Conservation (phyloP, 2,113 vertebrate genomes). For the Nycticebus coucang region DNA sequence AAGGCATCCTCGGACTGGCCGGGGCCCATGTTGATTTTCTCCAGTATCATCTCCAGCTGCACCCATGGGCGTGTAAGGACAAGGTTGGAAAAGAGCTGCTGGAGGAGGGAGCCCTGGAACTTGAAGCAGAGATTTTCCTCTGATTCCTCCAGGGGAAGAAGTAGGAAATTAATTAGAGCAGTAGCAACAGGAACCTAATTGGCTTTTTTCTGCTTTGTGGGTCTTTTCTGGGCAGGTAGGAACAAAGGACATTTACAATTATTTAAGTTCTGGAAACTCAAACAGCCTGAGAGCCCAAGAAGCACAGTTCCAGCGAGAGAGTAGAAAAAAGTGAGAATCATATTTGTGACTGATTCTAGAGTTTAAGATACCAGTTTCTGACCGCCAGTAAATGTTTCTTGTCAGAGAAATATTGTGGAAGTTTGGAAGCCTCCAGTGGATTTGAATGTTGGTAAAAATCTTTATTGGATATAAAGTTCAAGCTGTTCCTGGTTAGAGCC, state of each 20-base stretch:
- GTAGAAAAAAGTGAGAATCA: accelerated
- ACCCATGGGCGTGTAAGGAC: not conserved
- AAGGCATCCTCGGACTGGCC: not conserved
- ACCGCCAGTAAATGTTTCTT: not conserved
- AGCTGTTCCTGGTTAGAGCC: not conserved
- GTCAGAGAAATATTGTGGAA: not conserved
- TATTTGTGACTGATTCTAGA: not conserved
- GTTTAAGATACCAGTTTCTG: not conserved
- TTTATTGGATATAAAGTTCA: slow-evolving; percentile 31
- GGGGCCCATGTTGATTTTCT: accelerated
- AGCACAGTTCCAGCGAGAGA: not conserved
- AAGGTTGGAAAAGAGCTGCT: not conserved
- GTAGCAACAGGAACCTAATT: not conserved
- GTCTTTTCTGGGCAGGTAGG: not conserved
- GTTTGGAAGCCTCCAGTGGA: not conserved
- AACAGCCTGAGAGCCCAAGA: not conserved
- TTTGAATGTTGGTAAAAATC: not conserved
- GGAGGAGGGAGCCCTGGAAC: not conserved
- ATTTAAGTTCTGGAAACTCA: not conserved
- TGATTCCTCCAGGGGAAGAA: not conserved
- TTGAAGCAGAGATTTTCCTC: not conserved
- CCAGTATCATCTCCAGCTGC: not conserved
- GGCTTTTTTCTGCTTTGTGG: not conserved
- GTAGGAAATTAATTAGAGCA: not conserved
- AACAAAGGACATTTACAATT: not conserved